Evolutionary conservation across 2,113 vertebrate species (phyloP).

Genomic region (Aspiorhynchus laticeps): DNA sequence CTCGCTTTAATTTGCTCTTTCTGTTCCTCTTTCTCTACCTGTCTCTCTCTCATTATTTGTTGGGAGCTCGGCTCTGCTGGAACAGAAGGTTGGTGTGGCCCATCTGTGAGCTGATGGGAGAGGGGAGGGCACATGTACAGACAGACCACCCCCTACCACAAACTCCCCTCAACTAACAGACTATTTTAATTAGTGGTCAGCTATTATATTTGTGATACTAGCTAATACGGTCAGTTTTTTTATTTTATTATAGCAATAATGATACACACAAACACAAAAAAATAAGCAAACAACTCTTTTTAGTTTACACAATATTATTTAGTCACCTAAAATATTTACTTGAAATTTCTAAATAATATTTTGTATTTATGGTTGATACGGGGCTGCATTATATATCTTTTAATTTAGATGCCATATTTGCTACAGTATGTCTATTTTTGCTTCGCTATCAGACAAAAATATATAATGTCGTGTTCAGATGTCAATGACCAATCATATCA

Average conservation of each 20-base stretch:
- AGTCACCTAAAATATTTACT: neutral
- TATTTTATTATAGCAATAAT: neutral
- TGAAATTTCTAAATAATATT: neutral
- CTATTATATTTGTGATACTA: neutral
- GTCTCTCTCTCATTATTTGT: slow-evolving; percentile 29
- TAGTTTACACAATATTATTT: neutral
- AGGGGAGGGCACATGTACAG: neutral
- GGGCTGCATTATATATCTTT: neutral
- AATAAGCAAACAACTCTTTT: neutral
- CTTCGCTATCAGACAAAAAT: too few species aligned
- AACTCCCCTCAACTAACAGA: slow-evolving; percentile 3
- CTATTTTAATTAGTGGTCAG: slow-evolving; percentile 34
- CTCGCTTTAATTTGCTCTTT: slow-evolving; percentile 37
- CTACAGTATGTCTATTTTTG: too few species aligned
- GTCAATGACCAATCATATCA: too few species aligned
- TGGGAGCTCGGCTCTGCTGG: neutral
- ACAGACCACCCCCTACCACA: neutral
- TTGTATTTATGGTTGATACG: neutral
- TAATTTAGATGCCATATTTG: too few species aligned
- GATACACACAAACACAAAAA: neutral
- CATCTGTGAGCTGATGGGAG: slow-evolving; percentile 24
- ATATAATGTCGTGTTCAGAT: too few species aligned
- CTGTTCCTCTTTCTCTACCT: slow-evolving; percentile 20
- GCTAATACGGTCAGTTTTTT: neutral
- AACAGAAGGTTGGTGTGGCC: slow-evolving; percentile 39